Conservation (phyloP, 2,888 invertebrate species). For the Lagria hirta region DNA sequence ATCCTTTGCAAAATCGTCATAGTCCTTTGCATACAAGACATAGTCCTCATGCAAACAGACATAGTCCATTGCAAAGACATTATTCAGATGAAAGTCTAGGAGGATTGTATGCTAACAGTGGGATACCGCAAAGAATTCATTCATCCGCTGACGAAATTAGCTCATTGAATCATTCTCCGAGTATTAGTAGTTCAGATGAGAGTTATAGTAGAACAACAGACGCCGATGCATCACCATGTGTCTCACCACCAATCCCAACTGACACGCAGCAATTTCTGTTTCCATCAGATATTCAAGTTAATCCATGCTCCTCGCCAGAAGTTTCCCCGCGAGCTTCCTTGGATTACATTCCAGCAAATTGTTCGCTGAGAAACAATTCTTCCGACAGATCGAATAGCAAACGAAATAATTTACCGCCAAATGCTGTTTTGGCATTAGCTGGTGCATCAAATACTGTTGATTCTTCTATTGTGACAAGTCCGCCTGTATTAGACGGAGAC, state of each 20-base stretch:
- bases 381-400: conserved; percentile 41
- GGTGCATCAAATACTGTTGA: conserved; percentile 55
- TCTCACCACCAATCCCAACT: conserved; percentile 52
- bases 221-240: conserved; percentile 63
- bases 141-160: conserved; percentile 83
- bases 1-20: conserved; percentile 40
- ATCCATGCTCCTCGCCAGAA: conserved; percentile 45
- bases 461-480: conserved; percentile 55
- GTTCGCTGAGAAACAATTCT: conserved; percentile 51
- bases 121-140: conserved; percentile 61
- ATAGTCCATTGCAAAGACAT: conserved; percentile 61
- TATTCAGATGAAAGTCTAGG: conserved; percentile 69
- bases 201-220: conserved; percentile 81
- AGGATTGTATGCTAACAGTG: conserved; percentile 45
- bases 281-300: conserved; percentile 65
- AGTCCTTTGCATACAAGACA: conserved; percentile 46
- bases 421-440: conserved; percentile 59
- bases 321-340: conserved; percentile 55
- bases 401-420: conserved; percentile 57
- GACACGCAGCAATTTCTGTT: conserved; percentile 63
- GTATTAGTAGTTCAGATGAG: conserved; percentile 82
- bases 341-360: conserved; percentile 57
- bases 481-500: conserved; percentile 63
- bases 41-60: conserved; percentile 49
- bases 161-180: conserved; percentile 78